Base-by-base conservation (phyloP, 2,113 vertebrate species). In the Phasianus colchicus region DNA sequence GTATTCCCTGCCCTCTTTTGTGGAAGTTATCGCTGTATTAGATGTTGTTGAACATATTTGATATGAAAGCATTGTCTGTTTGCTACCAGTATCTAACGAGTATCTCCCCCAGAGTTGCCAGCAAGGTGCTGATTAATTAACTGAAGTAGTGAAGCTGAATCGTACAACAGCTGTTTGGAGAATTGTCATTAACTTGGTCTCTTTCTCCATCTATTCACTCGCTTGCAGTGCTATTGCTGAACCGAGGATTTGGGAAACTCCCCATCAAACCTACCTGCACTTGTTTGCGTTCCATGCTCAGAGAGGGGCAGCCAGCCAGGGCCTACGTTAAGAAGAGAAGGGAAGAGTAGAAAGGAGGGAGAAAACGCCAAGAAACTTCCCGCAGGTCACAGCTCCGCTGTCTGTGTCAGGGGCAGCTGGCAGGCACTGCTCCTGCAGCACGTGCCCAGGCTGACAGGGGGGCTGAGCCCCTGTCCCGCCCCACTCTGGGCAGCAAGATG, bases 51-150 rank as follows among this genome's bases (percentile, higher is more conserved):
- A 98, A 98, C 97, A 97, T 97, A 98, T 98, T 98, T 96, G 96
- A 98, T 98, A 98, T 97, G 97, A 98, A 98, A 98, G 97, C 97
- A 94, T 89, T 97, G 98, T 97, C 97, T 98, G 96, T 97, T 97
- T 97, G 97, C 97, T 97, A 97, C 97, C 95, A 96, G 95, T 97
- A 97, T 97, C 97, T 98, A 98, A 98, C 94, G 82, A 98, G 96
- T 97, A 96, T 98, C 97, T 98, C 97, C 97, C 98, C 96, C 57
- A 97, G 97, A 98, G 98, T 98, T 98, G 97, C 97, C 98, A 98
- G 97, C 97, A 97, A 98, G 97, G 98, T 98, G 97, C 98, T 98
- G 98, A 98, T 98, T 98, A 98, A 98, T 98, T 98, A 98, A 98
- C 98, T 98, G 97, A 97, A 98, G 97, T 98, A 98, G 97, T 95